Evolutionary conservation across 2,797 vertebrate genomes (phyloP), one percentile per base, ranked within the genome.

Genomic region (Lemur catta): DNA sequence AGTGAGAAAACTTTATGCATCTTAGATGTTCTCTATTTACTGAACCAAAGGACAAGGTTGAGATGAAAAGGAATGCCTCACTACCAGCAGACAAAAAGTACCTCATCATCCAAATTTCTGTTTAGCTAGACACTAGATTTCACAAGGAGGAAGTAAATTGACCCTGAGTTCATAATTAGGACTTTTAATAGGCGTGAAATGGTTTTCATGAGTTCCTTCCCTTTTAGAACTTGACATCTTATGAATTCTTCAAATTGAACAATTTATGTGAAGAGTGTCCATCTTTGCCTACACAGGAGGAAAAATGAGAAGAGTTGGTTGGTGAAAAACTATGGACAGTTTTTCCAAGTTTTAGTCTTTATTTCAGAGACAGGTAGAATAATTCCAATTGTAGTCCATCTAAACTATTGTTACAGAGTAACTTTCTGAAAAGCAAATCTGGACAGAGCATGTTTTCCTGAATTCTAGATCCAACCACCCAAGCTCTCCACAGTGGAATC

Each of bases 91-190:
- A 35, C 4, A 15, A 33, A 50, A 59, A 0, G 7, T 2, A 7
- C 33, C 1, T 4, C 9, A 3, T 4, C 1, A 0, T 12, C 1
- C 12, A 18, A 12, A 28, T 5, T 30, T 35, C 43, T 30, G 2
- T 4, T 18, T 48, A 15, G 18, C 9, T 0, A 28, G n/a, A 74
- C 11, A 7, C 2, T 43, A 2, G 41, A 15, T 33, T 59, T 52
- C 57, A 17, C 4, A 12, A 41, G 35, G 35, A 52, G 2, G 6
- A 30, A 17, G 2, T 12, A 5, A 50, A 28, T 1, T 17, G 61
- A 30, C 17, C n/a, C 11, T 4, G 6, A 11, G 48, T 61, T n/a
- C 50, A 18, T 63, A n/a, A 63, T 22, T 6, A 17, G 28, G 57
- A 69, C 8, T 50, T 33, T 22, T 33, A 55, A 15, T 5, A 57